These are phyloP conservation scores for Colius striatus DNA, from an alignment of 2,113 vertebrate species.

Conservation along the genomic window DNA sequence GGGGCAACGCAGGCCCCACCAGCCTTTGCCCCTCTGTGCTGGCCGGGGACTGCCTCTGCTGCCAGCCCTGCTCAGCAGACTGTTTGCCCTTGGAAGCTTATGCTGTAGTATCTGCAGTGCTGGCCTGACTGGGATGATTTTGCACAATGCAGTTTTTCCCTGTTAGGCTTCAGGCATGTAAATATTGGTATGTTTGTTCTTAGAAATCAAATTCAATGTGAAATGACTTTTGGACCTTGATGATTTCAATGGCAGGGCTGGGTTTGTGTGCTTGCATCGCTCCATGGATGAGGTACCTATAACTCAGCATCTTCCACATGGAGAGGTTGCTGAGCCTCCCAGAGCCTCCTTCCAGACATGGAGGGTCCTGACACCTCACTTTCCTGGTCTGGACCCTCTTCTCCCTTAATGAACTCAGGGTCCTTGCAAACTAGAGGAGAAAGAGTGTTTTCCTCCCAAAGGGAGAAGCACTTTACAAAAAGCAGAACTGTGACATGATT, in stretches of 20 bases:
- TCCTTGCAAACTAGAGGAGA: background rate
- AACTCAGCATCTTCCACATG: background rate
- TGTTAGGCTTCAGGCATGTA: background rate
- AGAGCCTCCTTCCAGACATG: no score
- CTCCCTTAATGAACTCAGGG: background rate
- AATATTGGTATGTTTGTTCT: background rate
- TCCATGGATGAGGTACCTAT: rapidly evolving
- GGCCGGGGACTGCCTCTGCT: background rate
- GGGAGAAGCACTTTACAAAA: background rate
- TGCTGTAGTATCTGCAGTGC: rapidly evolving
- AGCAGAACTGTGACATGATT: rapidly evolving
- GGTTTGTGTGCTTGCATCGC: rapidly evolving
- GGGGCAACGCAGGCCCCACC: background rate
- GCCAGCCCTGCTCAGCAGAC: background rate
- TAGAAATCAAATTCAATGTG: background rate
- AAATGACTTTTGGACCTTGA: background rate
- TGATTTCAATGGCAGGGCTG: background rate
- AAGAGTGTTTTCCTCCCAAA: background rate
- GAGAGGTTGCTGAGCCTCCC: background rate
- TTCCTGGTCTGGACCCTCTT: rapidly evolving
- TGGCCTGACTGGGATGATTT: background rate
- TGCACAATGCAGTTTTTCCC: background rate
- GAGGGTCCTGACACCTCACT: no score
- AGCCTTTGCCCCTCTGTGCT: background rate
- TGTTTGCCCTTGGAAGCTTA: rapidly evolving